Base-by-base conservation (phyloP, 1,140 invertebrate species). In the Lordiphosa stackelbergi region DNA sequence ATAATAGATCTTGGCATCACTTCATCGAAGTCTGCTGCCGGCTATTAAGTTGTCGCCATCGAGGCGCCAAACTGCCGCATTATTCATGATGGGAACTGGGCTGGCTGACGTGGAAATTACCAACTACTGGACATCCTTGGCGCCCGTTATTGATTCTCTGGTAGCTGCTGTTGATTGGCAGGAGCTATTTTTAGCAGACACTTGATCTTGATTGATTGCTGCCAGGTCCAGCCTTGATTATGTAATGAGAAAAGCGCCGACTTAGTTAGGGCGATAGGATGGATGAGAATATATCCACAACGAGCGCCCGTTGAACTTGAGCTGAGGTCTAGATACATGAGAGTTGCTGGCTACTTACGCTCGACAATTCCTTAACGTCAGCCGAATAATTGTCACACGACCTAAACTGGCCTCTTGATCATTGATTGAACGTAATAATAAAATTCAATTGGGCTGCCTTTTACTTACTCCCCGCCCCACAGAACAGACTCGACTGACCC, bases 361-460 rank as follows among this genome's bases (percentile, higher is more conserved):
- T 19, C 66, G 53, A 71, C 78, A 73, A 77, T 78, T 84, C 73
- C 73, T 84, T 84, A 73, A 84, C 73, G 79, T 68, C 78, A 84
- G 69, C 53, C 69, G 60, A 79, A 85, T 84, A 85, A 85, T 85
- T 85, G 81, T 85, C 81, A 83, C 81, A 85, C 81, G 81, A 85
- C 81, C 81, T 73, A 85, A 81, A 58, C 69, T 83, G 81, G 65
- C 81, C 75, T 64, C 69, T 73, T 69, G 81, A 81, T 85, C 83
- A 85, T 85, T 85, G 81, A 85, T 85, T 85, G 81, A 85, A 69
- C 69, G 81, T 81, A 85, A 85, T 85, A 85, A 85, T 70, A 71
- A 85, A 85, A 85, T 85, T 85, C 83, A 85, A 85, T 85, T 85
- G 69, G 69, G 60, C 66, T 69, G 57, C 65, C 52, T 79, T 38